Base-by-base conservation (phyloP, 2,888 invertebrate genomes). In the Harmothoe impar region DNA sequence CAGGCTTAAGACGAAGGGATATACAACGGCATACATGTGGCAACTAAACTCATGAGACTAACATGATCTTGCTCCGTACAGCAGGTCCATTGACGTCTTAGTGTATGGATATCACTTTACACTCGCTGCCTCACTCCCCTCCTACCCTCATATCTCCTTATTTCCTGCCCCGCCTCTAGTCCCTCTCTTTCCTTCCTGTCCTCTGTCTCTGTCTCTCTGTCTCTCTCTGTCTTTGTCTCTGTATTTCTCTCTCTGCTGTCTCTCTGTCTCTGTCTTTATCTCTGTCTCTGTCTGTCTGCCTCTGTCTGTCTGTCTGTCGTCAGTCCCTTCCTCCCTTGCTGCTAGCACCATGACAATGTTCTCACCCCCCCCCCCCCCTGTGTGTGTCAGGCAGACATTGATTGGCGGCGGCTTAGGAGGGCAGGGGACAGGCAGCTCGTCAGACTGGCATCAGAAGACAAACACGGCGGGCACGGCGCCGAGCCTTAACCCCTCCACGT, bases 391-490 rank as follows among this genome's bases (percentile, higher is more conserved):
- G 10, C 84, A 33, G 43, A 43, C 84, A 84, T 84, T 84, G 84
- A 84, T 84, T 84, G 84, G 84, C 84, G 33, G 84, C 43, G 84
- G 51, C 51, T 35, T 84, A 72, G 84, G 84, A 51, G 84, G 43
- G 15, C 35, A 51, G 43, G 84, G 84, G 84, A 84, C 43, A 84
- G 23, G 43, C 5, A 17, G 84, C n/a, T 84, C 43, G 84, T 54
- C 86, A 86, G 86, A 54, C 52, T 31, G 86, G 54, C 86, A 86
- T 52, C 86, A 86, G 86, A 86, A 54, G 86, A 56, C 56, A 86
- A 86, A 86, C 86, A 86, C 5, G 29, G 33, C 31, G 25, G 52
- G n/a, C 17, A n/a, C 29, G 15, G 31, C 15, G 20, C 5, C 31
- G 5, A 25, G 12, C 54, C 29, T 56, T 86, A 86, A 86, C 86